Evolutionary conservation across 2,113 vertebrate species (phyloP).

Genomic region (Ranitomeya variabilis): DNA sequence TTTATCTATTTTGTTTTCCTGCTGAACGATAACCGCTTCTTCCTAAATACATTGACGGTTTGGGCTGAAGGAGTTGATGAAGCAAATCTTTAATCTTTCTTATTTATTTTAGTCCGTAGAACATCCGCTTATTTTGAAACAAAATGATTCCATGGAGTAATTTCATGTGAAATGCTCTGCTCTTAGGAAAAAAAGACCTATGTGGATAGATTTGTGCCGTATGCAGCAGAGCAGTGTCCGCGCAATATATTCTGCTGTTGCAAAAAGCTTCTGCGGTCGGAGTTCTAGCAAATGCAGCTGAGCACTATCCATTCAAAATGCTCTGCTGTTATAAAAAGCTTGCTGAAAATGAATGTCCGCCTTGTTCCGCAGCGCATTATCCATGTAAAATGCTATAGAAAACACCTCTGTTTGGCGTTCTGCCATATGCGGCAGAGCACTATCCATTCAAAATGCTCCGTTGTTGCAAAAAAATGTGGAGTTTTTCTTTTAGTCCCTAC

Average conservation of each 20-base stretch:
- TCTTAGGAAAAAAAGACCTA: background rate
- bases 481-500: background rate
- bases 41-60: constrained; percentile 7
- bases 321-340: too few relatives aligned
- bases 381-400: too few relatives aligned
- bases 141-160: too few relatives aligned
- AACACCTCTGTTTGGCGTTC: too few relatives aligned
- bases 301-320: background rate
- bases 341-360: too few relatives aligned
- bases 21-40: constrained; percentile 6
- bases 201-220: background rate
- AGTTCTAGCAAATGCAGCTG: background rate
- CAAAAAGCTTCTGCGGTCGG: background rate
- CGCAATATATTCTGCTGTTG: background rate
- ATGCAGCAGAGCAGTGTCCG: background rate
- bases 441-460: background rate
- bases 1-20: constrained; percentile 12
- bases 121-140: background rate
- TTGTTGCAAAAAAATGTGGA: background rate
- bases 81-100: background rate
- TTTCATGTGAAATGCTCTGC: background rate
- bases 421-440: too few relatives aligned
- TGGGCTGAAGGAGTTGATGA: background rate
- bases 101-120: background rate
- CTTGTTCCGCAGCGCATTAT: too few relatives aligned